Conservation (phyloP, 2,888 invertebrate species). For the Psococerastis gibbosa region DNA sequence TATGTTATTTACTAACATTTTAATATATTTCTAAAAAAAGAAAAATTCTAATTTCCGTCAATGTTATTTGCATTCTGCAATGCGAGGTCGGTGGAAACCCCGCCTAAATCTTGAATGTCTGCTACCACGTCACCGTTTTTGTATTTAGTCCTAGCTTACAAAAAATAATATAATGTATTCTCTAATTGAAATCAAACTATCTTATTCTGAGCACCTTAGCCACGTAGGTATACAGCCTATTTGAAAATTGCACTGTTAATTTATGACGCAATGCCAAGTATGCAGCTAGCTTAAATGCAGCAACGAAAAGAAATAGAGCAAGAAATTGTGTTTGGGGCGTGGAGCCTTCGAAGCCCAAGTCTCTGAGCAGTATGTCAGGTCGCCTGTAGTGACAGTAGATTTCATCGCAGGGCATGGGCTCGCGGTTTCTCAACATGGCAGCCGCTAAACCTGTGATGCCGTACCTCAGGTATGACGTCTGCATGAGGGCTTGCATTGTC, state of each 20-base stretch:
- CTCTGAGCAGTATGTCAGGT: conserved; percentile 34
- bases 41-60: no score
- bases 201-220: conserved; percentile 34
- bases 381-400: conserved; percentile 35
- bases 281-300: conserved; percentile 32
- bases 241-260: conserved; percentile 33
- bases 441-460: conserved; percentile 39
- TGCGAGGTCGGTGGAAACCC: no score
- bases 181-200: conserved; percentile 19
- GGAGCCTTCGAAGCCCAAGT: conserved; percentile 38
- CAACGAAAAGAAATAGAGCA: conserved; percentile 34
- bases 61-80: no score
- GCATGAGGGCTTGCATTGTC: conserved; percentile 35
- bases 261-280: conserved; percentile 37
- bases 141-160: no score
- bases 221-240: conserved; percentile 31
- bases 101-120: no score
- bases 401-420: conserved; percentile 36
- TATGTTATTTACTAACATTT: no score
- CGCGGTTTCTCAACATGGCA: conserved; percentile 38
- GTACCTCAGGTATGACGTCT: conserved; percentile 43
- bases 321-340: conserved; percentile 34
- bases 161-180: neutral
- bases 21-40: no score
- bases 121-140: no score